Base-by-base conservation (phyloP, 2,888 invertebrate species). In the Spodoptera exigua region DNA sequence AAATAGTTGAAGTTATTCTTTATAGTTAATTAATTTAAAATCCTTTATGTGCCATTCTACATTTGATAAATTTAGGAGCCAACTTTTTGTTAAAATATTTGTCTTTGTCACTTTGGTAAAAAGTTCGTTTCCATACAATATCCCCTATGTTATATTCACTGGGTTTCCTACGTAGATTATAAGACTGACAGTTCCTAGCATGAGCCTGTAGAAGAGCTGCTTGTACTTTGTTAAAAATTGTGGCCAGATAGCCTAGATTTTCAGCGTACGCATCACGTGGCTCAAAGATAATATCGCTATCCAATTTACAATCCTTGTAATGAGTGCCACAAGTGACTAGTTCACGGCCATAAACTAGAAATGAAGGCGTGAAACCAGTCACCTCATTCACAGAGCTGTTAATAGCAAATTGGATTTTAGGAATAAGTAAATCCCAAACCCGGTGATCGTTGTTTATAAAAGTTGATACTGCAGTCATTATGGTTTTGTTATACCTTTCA, bases 351-450 rank as follows among this genome's bases (percentile, higher is more conserved):
- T 37, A 37, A 2, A 47, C 47, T 1, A 37, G 10, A 46, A 46
- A 36, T 17, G 46, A 35, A 35, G 47, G 47, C 2, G 47, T 47
- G 16, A 37, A 47, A n/a, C n/a, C n/a, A n/a, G n/a, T n/a, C n/a
- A n/a, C n/a, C n/a, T n/a, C n/a, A n/a, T n/a, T n/a, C n/a, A n/a
- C n/a, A n/a, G n/a, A n/a, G n/a, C n/a, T n/a, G n/a, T n/a, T n/a
- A n/a, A n/a, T n/a, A n/a, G n/a, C n/a, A n/a, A n/a, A n/a, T n/a
- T n/a, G n/a, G n/a, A n/a, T n/a, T n/a, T n/a, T n/a, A n/a, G n/a
- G n/a, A 21, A 47, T 37, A 17, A 37, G 9, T n/a, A 34, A 5
- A 11, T 45, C 45, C 45, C 45, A 45, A 1, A 12, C 12, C 0
- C 45, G 34, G 4, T 45, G 45, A 35, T 45, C 45, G 3, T 34